Evolutionary conservation across 2,797 vertebrate species (phyloP).

Genomic region (Euthynnus affinis): DNA sequence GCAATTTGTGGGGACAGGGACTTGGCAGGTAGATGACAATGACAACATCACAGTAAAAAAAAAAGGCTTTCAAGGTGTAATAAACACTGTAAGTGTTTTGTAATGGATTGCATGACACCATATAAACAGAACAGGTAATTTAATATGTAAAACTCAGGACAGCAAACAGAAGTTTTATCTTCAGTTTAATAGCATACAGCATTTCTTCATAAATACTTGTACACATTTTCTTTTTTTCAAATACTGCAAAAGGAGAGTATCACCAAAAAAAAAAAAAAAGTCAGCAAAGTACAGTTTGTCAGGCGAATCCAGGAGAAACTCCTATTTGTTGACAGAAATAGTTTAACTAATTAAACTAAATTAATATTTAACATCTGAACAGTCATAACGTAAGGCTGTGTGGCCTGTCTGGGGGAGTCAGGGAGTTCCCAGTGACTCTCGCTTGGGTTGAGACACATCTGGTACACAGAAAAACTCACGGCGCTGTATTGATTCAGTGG

Average conservation of each 20-base stretch:
- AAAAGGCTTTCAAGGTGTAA: background rate
- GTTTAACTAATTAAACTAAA: conserved; percentile 25
- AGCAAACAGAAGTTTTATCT: conserved; percentile 41
- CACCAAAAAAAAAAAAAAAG: conserved; percentile 38
- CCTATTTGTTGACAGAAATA: conserved; percentile 36
- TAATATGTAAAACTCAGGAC: conserved; percentile 14
- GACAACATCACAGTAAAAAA: background rate
- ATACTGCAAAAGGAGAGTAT: background rate
- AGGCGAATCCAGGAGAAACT: conserved; percentile 11
- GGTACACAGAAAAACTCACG: background rate
- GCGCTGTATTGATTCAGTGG: background rate
- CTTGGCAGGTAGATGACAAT: conserved; percentile 12
- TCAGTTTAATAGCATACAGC: conserved; percentile 75
- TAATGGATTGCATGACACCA: background rate
- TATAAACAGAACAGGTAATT: conserved; percentile 8
- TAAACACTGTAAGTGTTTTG: background rate
- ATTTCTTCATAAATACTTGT: conserved; percentile 71
- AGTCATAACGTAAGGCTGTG: background rate
- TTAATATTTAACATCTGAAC: conserved; percentile 24
- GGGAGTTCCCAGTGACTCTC: conserved; percentile 55
- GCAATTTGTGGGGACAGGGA: conserved; percentile 15
- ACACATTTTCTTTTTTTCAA: conserved; percentile 21
- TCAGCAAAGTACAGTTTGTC: background rate
- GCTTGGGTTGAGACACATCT: background rate
- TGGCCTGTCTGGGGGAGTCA: conserved; percentile 27